A percentile compares a stretch with the other conserved stretches of the same genome.
These are phyloP conservation scores for Neopelma chrysocephalum DNA, from an alignment of 2,797 vertebrate genomes.

Conservation along the genomic window DNA sequence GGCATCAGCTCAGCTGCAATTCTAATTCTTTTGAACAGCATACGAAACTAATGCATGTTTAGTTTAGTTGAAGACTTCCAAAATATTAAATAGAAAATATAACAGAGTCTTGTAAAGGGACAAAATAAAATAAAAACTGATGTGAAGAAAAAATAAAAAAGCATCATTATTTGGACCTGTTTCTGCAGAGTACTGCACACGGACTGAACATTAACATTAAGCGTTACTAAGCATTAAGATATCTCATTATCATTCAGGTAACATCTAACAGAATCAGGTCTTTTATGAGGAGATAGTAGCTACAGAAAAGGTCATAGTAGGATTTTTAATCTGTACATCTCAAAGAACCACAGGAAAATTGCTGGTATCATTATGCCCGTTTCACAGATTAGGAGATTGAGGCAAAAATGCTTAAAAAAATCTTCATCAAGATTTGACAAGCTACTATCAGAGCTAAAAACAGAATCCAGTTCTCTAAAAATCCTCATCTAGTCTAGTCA, in stretches of 20 bases:
- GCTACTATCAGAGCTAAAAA: neutral
- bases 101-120: neutral
- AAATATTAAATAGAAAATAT: neutral
- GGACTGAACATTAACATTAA: neutral
- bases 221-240: neutral
- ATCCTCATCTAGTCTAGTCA: neutral
- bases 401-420: neutral
- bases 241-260: slow-evolving; percentile 3
- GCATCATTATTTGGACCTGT: neutral
- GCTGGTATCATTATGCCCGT: neutral
- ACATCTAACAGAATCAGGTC: neutral
- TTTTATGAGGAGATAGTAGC: neutral
- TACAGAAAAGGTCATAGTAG: neutral
- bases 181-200: neutral
- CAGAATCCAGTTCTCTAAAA: neutral
- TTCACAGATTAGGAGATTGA: slow-evolving; percentile 25
- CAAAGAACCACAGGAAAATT: neutral
- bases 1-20: neutral
- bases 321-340: neutral
- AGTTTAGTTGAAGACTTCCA: neutral
- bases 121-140: neutral
- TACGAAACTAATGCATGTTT: neutral
- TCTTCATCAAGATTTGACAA: neutral
- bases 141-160: neutral
- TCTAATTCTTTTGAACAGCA: neutral